phyloP scores from a whole-genome alignment of 2,113 vertebrate species.

The Xenotilapia longispinis region DNA sequence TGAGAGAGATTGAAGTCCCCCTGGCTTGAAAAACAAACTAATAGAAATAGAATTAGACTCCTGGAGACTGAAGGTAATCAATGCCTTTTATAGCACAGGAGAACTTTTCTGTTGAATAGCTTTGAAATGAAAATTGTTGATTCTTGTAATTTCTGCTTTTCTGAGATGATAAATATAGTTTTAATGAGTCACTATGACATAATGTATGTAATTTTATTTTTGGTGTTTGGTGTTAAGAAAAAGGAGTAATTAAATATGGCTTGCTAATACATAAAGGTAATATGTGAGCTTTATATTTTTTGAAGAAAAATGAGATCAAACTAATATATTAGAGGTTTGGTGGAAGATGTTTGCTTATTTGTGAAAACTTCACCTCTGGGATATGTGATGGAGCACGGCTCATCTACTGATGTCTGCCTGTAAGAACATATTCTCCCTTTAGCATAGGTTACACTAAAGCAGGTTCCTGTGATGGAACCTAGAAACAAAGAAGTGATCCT shows the following conservation, averaged over 20 bases:
- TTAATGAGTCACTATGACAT: not conserved
- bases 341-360: too few relatives aligned
- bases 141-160: not conserved
- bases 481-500: accelerated
- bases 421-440: not conserved
- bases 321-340: too few relatives aligned
- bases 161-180: not conserved
- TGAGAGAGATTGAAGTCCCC: not conserved
- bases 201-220: not conserved
- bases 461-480: not conserved
- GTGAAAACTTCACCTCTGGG: not conserved
- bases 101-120: not conserved
- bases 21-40: not conserved
- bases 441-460: not conserved
- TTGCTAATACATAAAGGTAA: too few relatives aligned
- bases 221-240: too few relatives aligned
- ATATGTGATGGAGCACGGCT: not conserved
- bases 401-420: not conserved
- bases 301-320: too few relatives aligned
- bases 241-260: too few relatives aligned
- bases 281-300: too few relatives aligned
- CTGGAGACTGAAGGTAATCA: not conserved
- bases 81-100: not conserved
- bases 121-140: not conserved
- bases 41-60: not conserved